Conservation (phyloP, 2,797 vertebrate genomes). For the Kryptopterus vitreolus region DNA sequence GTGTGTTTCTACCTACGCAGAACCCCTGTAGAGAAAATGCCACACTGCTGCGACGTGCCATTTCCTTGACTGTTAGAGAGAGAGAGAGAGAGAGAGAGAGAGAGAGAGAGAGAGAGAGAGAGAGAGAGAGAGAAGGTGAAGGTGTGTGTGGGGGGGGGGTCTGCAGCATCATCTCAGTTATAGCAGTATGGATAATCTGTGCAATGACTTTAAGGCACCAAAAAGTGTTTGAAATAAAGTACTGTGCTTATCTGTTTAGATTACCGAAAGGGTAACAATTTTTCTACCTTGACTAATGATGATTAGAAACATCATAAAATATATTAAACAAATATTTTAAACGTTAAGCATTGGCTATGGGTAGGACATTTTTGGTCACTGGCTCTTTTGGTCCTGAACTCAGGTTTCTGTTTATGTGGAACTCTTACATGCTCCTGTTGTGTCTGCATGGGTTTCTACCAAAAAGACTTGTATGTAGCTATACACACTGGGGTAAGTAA, state of each 20-base stretch:
- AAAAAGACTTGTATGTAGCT: too few species aligned
- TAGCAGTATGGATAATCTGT: conserved; percentile 22
- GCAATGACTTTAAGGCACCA: conserved; percentile 9
- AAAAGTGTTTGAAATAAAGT: conserved; percentile 16
- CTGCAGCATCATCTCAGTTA: not conserved
- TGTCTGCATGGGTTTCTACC: too few species aligned
- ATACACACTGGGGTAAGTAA: not conserved
- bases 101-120: conserved; percentile 16
- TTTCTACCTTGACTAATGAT: not conserved
- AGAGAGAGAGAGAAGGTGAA: not conserved
- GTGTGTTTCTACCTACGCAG: conserved; percentile 47
- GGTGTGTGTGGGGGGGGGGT: not conserved
- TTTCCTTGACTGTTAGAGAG: conserved; percentile 41
- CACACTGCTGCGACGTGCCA: conserved; percentile 42
- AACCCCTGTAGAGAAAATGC: conserved; percentile 48
- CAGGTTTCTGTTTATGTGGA: too few species aligned
- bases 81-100: conserved; percentile 26
- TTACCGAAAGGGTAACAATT: conserved; percentile 4
- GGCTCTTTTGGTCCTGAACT: not conserved
- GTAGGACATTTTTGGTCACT: not conserved
- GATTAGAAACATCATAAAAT: not conserved
- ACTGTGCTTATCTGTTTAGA: not conserved
- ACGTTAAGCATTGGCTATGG: not conserved
- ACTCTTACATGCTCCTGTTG: too few species aligned
- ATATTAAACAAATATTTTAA: not conserved